Base-by-base conservation (phyloP, 2,888 invertebrate genomes). In the Chironomus riparius region DNA sequence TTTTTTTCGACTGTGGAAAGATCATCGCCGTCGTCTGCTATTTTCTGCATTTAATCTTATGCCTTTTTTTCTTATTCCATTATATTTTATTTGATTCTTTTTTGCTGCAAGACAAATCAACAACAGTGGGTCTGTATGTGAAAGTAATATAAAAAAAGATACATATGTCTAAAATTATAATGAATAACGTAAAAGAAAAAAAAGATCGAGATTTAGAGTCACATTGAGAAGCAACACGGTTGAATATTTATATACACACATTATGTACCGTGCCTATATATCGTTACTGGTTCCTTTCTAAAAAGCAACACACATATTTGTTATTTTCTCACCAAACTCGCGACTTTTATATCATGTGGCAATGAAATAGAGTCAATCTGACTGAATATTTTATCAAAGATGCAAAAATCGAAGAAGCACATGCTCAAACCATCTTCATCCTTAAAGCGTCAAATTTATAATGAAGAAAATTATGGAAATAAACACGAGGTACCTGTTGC, bases 111-210 rank as follows among this genome's bases (percentile, higher is more conserved):
- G 24, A 47, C 70, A 61, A 73, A 73, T 61, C 62, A 22, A 28
- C 56, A 68, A 38, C 13, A 28, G 70, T 15, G 28, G n/a, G 61
- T 15, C 62, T 73, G 72, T 73, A 73, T 73, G 72, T 73, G 72
- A 62, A 73, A 73, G 72, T 73, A 62, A 62, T 70, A 73, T 73
- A 65, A 21, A 48, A 61, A 38, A 22, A 65, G 13, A 74, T 48
- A n/a, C n/a, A n/a, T n/a, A 74, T 61, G 74, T 74, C 74, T 74
- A 74, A 74, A 74, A 65, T 73, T 73, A 73, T 73, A 73, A 73
- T 70, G 70, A 70, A 68, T 38, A 68, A 70, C 47, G 47, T 47
- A 47, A 48, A 69, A 38, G 15, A 15, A 38, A 69, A 65, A 28
- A 24, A 65, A 24, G 38, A 69, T 71, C 62, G 62, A 73, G 62